Evolutionary conservation across 2,888 invertebrate species (phyloP).

Genomic region (Agriotes lineatus): DNA sequence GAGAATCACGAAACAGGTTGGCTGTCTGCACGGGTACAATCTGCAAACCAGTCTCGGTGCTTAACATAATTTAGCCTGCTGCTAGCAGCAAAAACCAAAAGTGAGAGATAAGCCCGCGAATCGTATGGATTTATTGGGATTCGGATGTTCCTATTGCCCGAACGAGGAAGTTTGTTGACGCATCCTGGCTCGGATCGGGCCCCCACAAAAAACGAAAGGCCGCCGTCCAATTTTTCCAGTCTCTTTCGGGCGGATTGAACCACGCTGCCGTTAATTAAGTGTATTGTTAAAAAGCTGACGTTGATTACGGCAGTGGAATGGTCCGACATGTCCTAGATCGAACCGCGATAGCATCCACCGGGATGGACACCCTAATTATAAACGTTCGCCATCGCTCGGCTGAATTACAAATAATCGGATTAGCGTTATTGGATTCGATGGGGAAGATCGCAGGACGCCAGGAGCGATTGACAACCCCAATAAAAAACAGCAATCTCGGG

Average conservation of each 20-base stretch:
- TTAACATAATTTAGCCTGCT: slow-evolving; percentile 50
- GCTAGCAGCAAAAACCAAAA: slow-evolving; percentile 13
- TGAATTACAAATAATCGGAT: slow-evolving; percentile 38
- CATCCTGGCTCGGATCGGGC: too few relatives aligned
- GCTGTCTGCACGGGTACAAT: slow-evolving; percentile 45
- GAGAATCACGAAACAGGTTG: slow-evolving; percentile 48
- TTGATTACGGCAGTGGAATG: slow-evolving; percentile 52
- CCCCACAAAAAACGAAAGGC: slow-evolving; percentile 14
- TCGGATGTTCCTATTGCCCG: too few relatives aligned
- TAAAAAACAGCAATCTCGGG: too few relatives aligned
- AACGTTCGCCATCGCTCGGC: slow-evolving; percentile 46
- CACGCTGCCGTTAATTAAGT: slow-evolving; percentile 53
- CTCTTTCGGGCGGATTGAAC: slow-evolving; percentile 35
- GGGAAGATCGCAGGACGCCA: slow-evolving; percentile 14
- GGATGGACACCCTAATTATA: slow-evolving; percentile 53
- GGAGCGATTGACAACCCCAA: slow-evolving; percentile 5
- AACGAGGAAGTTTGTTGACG: too few relatives aligned
- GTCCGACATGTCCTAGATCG: slow-evolving; percentile 51
- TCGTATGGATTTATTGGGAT: neutral
- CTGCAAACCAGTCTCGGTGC: slow-evolving; percentile 48
- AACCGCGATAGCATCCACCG: slow-evolving; percentile 53
- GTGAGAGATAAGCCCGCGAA: neutral
- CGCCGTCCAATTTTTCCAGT: neutral
- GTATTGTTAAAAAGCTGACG: slow-evolving; percentile 54
- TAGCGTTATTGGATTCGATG: slow-evolving; percentile 33